Percentiles rank a stretch among this genome's conserved stretches.
Evolutionary conservation across 2,797 vertebrate species (phyloP).

Genomic region (Orestias chungarensis): DNA sequence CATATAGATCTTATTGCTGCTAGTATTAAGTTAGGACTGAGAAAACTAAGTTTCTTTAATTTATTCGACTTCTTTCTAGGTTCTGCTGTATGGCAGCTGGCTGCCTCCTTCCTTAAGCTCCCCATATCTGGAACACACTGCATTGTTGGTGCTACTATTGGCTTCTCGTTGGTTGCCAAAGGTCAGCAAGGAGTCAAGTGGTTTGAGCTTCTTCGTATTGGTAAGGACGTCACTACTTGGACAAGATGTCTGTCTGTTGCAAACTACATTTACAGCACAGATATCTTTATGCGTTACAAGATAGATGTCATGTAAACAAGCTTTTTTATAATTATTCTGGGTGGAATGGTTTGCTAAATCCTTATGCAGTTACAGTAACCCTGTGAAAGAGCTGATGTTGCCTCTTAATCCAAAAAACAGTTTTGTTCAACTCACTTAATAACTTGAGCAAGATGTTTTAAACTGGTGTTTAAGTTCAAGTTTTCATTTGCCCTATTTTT

Average conservation of each 20-base stretch:
- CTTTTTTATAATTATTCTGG: background rate
- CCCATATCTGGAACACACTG: conserved; percentile 99
- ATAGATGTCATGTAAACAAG: no score
- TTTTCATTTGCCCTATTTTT: background rate
- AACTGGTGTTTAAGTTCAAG: background rate
- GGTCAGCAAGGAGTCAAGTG: conserved; percentile 91
- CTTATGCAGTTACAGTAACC: background rate
- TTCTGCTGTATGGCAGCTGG: conserved; percentile 96
- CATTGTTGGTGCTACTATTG: conserved; percentile 98
- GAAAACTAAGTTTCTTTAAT: background rate
- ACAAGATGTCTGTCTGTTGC: background rate
- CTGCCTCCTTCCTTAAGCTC: conserved; percentile 94
- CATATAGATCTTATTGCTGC: background rate
- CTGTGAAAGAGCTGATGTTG: background rate
- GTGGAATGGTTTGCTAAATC: background rate
- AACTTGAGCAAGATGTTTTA: background rate
- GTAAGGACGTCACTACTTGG: conserved; percentile 75
- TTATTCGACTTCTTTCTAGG: conserved; percentile 73
- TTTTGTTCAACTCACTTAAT: background rate
- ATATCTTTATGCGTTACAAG: no score
- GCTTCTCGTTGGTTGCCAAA: conserved; percentile 90
- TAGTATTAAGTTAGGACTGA: no score
- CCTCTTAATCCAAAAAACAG: background rate
- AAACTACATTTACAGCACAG: background rate
- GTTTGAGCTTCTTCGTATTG: conserved; percentile 91